Evolutionary conservation across 1,140 invertebrate species (phyloP), one percentile per base, ranked within the genome.

Genomic region (Agraylea sexmaculata): DNA sequence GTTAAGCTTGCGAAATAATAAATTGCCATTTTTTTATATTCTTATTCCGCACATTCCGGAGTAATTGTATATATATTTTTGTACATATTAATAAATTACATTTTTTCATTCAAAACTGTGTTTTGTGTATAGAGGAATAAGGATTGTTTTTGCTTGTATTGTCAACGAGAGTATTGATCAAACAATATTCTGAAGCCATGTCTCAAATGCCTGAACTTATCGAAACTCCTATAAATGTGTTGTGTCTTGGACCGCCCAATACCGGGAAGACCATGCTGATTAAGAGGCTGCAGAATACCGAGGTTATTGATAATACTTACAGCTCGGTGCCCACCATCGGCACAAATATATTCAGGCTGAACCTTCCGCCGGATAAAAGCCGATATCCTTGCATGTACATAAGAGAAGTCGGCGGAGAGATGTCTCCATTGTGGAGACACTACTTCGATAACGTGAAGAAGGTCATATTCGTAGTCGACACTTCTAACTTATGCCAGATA

Each of bases 261-360:
- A 78, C 80, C 1, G 85, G 85, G 0, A 88, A 88, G 70, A 86
- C 81, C 0, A 70, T 84, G n/a, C 55, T 88, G 13, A 55, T 88
- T 28, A 80, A 78, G 60, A 74, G 73, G 31, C 57, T 88, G 4
- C 75, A 83, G 57, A 70, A 75, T 29, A 64, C 70, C 1, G 68
- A 74, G 18, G 62, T 64, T 1, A 75, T 84, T 7, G 79, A 84
- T 48, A 73, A 77, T 37, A 79, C 75, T 0, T 78, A 77, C 30
- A 75, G 76, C 21, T 80, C 79, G 1, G 78, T 86, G 15, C 73
- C 80, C 3, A 87, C 85, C 0, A 75, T 83, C 17, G 84, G 84
- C 1, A 78, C 80, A 2, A 82, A 83, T 56, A 72, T 87, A 31
- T 78, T 73, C 44, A 71, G 70, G 21, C 64, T 83, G 4, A 62